Base-by-base conservation (phyloP, 2,888 invertebrate species). In the Cephalotes varians region DNA sequence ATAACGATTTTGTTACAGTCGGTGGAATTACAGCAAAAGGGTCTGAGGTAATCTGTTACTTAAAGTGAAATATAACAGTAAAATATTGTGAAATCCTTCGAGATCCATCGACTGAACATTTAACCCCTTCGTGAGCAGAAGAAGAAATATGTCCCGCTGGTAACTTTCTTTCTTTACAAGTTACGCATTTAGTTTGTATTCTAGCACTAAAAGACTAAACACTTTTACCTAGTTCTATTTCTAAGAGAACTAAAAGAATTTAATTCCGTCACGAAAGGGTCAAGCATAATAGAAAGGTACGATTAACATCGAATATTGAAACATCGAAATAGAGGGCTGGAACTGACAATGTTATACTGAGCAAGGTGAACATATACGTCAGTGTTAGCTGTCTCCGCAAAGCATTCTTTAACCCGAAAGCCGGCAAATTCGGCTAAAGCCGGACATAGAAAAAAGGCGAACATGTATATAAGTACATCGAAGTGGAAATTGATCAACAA, bases 271-370 rank as follows among this genome's bases (percentile, higher is more conserved):
- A 77, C 60, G 49, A 47, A 47, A 76, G 64, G n/a, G 71, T 76
- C 37, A 85, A 85, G 65, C 81, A 77, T 71, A 65, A 49, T 31
- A 18, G n/a, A 64, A 79, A 54, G 40, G 60, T 80, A 81, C 49
- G 51, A 82, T 85, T 87, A 87, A 89, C 86, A 88, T 83, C 79
- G 81, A 49, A 88, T 82, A 86, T 85, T 86, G 73, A 69, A 71
- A 79, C 77, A 79, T 79, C 15, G 56, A 79, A 83, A 90, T 85
- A 91, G 92, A 93, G 93, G 93, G 89, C 93, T 93, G 93, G 92
- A 93, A 94, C 93, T 94, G 94, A 93, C 94, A 94, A 92, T 94
- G 94, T 94, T 91, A 94, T 94, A 94, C 94, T 94, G 94, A 94
- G 94, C 94, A 94, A 94, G 93, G 93, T 94, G 93, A 94, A 94